Conservation (phyloP, 2,113 vertebrate genomes). For the Thermophis baileyi region DNA sequence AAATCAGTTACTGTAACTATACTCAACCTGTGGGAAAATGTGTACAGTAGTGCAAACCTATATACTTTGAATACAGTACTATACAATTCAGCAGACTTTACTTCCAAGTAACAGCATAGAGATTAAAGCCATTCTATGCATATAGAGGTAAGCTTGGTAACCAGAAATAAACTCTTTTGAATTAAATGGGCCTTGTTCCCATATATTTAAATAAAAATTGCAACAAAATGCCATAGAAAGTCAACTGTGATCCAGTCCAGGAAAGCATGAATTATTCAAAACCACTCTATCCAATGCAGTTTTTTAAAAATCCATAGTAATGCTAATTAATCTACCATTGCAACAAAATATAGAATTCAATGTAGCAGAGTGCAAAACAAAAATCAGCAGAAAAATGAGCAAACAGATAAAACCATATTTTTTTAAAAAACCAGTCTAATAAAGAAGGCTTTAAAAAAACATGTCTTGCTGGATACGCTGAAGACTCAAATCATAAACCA, state of each 20-base stretch:
- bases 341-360: not conserved
- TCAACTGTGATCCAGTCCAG: not conserved
- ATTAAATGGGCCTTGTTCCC: not conserved
- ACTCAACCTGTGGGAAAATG: not conserved
- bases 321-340: not conserved
- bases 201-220: not conserved
- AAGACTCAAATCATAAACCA: not conserved
- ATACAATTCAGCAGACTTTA: not conserved
- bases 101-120: not conserved
- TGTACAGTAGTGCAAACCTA: not conserved
- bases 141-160: not conserved
- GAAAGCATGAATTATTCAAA: not conserved
- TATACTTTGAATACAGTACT: not conserved
- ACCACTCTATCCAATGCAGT: not conserved
- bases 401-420: not conserved
- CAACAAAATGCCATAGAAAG: not conserved
- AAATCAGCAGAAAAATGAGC: not conserved
- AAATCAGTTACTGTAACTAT: not conserved
- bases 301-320: not conserved
- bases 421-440: not conserved
- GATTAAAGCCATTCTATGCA: not conserved
- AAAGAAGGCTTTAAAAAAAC: not conserved
- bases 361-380: not conserved
- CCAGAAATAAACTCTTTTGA: not conserved
- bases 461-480: not conserved